A percentile compares a stretch with the other conserved stretches of the same genome.
Evolutionary conservation across 2,888 invertebrate genomes (phyloP).

Genomic region (Andricus quercusramuli): DNA sequence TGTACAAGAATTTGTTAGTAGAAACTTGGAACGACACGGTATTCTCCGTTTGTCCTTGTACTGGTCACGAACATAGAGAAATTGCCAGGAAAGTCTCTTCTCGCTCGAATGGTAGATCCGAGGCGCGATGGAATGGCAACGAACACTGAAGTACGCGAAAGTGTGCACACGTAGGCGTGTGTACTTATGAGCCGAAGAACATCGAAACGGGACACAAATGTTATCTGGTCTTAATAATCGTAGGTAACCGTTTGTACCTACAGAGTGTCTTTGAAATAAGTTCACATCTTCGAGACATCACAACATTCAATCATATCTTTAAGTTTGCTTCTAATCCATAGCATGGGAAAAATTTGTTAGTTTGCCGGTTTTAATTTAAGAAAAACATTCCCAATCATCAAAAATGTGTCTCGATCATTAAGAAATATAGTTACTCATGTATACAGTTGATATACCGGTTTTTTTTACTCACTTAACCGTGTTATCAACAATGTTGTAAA

Average conservation of each 20-base stretch:
- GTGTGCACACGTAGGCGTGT: conserved; percentile 38
- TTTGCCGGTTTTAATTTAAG: no score
- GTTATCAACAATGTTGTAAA: no score
- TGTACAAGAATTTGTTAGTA: conserved; percentile 4
- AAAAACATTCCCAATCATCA: no score
- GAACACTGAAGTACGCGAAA: conserved; percentile 12
- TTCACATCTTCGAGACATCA: not conserved
- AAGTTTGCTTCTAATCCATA: not conserved
- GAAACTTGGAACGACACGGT: conserved; percentile 11
- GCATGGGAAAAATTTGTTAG: not conserved
- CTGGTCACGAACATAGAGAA: conserved; percentile 54
- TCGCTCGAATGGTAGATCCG: conserved; percentile 55
- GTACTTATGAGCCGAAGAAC: conserved; percentile 43
- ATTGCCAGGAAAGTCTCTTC: conserved; percentile 53
- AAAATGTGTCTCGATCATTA: no score
- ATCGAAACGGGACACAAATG: conserved; percentile 48
- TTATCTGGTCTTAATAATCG: conserved; percentile 61
- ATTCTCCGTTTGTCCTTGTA: conserved; percentile 39
- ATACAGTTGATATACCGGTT: no score
- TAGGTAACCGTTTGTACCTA: conserved; percentile 52
- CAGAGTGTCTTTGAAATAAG: conserved; percentile 39
- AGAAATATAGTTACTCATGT: no score
- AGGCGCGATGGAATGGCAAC: conserved; percentile 46
- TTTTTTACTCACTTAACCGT: no score
- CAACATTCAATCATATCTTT: not conserved